Evolutionary conservation across 2,888 invertebrate species (phyloP).

Genomic region (Chymomyza fuscimana): DNA sequence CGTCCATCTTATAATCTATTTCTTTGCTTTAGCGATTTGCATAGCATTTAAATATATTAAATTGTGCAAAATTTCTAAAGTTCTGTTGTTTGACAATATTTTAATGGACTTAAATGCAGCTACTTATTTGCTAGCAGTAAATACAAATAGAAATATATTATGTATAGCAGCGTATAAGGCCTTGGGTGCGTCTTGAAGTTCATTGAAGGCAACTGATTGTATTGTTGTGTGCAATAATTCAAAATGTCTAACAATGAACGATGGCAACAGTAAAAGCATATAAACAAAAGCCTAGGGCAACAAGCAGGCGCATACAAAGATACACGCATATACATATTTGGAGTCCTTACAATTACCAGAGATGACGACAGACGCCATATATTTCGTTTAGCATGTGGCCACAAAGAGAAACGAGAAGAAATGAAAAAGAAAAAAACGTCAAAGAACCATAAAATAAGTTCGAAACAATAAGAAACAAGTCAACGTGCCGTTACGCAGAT

Average conservation of each 20-base stretch:
- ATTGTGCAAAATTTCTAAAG: not conserved
- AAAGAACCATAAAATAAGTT: conserved; percentile 19
- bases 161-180: not conserved
- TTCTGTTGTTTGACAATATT: not conserved
- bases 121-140: not conserved
- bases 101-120: not conserved
- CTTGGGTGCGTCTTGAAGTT: not conserved
- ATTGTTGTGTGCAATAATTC: conserved; percentile 10
- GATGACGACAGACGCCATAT: conserved; percentile 2
- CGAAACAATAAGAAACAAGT: conserved; percentile 18
- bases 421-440: not conserved
- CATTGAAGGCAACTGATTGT: conserved; percentile 6
- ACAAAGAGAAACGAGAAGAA: not conserved
- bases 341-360: not conserved
- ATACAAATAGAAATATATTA: not conserved
- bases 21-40: conserved; percentile 2
- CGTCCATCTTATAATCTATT: not conserved
- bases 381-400: conserved; percentile 5
- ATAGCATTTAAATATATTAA: not conserved
- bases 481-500: conserved; percentile 5
- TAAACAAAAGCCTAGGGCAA: not conserved
- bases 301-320: not conserved
- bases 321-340: not conserved
- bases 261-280: not conserved
- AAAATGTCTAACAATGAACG: conserved; percentile 10